Evolutionary conservation across 2,113 vertebrate species (phyloP), one percentile per base, ranked within the genome.

Genomic region (Lota lota): DNA sequence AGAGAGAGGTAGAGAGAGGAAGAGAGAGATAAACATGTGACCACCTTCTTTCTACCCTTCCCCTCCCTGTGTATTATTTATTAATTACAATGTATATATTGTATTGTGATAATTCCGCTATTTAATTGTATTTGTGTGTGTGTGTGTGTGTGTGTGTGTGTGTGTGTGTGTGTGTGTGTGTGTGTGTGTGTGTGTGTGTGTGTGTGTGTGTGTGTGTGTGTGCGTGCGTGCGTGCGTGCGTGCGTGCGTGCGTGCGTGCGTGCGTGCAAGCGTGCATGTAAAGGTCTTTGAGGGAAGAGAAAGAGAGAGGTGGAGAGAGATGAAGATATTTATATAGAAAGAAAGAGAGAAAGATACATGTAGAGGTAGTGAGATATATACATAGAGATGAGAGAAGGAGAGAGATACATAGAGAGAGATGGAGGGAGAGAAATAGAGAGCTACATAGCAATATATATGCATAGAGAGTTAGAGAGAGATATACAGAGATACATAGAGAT

Each of bases 391-490:
- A 21, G 16, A 6, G 36, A 19, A n/a, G 10, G 67, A 22, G 36
- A 50, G 57, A 61, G 36, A 47, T 16, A 40, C 20, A 50, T 5
- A 22, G 36, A 21, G 36, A 18, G 67, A 61, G 74, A 83, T 73
- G 84, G 69, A 33, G 28, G 83, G 84, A 78, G 84, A 80, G 47
- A 75, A 79, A 83, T 69, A 88, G 79, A 79, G 84, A 83, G 57
- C n/a, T n/a, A n/a, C n/a, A n/a, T n/a, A n/a, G n/a, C n/a, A n/a
- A n/a, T n/a, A 24, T 24, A 24, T 24, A 24, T 24, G 4, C 24
- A 18, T 64, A 64, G 12, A 61, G 21, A 61, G 21, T 3, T n/a
- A 1, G 21, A 78, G 73, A 70, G 24, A 24, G 24, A 24, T 24
- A 2, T 24, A 24, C 4, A 24, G 24, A 24, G 24, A 2, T 24